Evolutionary conservation across 2,113 vertebrate species (phyloP), one percentile per base, ranked within the genome.

Genomic region (Cettia cetti): DNA sequence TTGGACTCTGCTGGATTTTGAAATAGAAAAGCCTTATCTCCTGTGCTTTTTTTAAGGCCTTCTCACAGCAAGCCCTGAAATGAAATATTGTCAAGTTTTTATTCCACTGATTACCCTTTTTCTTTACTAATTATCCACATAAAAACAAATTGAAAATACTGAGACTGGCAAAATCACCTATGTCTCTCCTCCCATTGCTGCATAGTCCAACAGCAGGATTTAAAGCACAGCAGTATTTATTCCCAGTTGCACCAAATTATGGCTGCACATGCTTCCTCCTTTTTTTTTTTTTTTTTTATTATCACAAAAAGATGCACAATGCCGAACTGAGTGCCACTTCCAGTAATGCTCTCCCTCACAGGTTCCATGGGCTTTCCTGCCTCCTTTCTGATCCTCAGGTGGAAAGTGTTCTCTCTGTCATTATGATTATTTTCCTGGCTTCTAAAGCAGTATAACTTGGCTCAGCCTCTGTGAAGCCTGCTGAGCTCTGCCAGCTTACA

Each of bases 351-450:
- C 19, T 69, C 54, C 31, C 45, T 69, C 22, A 6, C 28, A 80
- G 77, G 56, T 72, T 86, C 79, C 52, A 12, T 22, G 42, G 54
- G 59, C 42, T 86, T 74, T 78, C 68, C 75, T n/a, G 4, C 23
- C 76, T 86, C 59, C 42, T 82, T 94, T 69, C 64, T 50, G 85
- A 74, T 86, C 39, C 59, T 80, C 54, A 42, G 68, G 82, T 90
- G 90, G 59, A 63, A 93, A 88, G 27, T 8, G 11, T 56, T 82
- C 63, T 76, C 28, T 82, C 9, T 49, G 56, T 49, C 2, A 1
- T 65, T 66, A 53, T 30, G 82, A 88, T 83, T 93, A 57, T 70
- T 93, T 92, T 89, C 47, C 79, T 88, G 86, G 50, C 79, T 93
- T 83, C 75, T 52, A 64, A 56, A 74, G 17, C 68, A 80, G 50